Evolutionary conservation across 2,888 invertebrate species (phyloP), one percentile per base, ranked within the genome.

Genomic region (Aphrophora alni): DNA sequence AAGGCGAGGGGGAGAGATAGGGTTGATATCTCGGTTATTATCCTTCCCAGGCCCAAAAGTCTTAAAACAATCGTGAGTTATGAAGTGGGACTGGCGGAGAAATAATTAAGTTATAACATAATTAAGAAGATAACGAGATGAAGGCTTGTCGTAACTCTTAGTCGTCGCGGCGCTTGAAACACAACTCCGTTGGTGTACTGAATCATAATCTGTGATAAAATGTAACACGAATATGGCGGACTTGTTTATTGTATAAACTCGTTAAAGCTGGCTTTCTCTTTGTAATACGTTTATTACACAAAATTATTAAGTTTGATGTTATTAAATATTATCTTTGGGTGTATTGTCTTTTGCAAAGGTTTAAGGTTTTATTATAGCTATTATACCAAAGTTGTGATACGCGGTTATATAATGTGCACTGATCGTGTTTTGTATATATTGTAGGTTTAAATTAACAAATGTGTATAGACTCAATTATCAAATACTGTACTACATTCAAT

Each of bases 41-140:
- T 44, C 44, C 44, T 44, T 44, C 14, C 44, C 44, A 59, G 59
- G 21, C 21, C 59, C 21, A 8, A 21, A 59, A 59, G 59, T 59
- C 59, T 59, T 59, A 59, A 59, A 59, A 59, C 59, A 59, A 59
- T 59, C 59, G 21, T 59, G 59, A 59, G 59, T 59, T 59, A 59
- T 21, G 59, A 21, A 59, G 59, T 59, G n/a, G 14, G 59, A 59
- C 59, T 21, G 59, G 59, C 12, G 44, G 8, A 44, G 59, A 59
- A 59, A 59, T 59, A 59, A 59, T 59, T 59, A 59, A 59, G 59
- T 59, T 59, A 59, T 59, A 59, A 21, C 21, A 21, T 59, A 59
- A 59, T 59, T 59, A 59, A 59, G 59, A 21, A 59, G 59, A 59
- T 59, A 59, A 59, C 59, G 59, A 59, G 59, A 59, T 21, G n/a